Percentiles rank a stretch among this genome's conserved stretches.
Conservation (phyloP, 2,888 invertebrate species). For the Cylloceria caligata region DNA sequence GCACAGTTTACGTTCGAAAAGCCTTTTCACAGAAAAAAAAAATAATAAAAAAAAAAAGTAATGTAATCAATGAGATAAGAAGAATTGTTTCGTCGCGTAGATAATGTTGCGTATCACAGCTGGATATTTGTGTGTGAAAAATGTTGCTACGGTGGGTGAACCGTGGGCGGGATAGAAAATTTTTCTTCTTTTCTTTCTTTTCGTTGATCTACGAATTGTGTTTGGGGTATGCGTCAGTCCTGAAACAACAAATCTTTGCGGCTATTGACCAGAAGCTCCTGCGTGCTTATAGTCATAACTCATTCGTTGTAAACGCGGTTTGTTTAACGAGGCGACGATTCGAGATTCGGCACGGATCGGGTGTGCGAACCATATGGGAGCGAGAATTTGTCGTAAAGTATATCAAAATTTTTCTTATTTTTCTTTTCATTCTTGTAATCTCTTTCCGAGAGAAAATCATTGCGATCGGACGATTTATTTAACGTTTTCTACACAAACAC, state of each 20-base stretch:
- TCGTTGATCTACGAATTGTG: neutral
- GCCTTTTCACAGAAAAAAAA: constrained; percentile 1
- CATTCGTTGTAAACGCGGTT: constrained; percentile 67
- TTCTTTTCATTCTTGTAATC: neutral
- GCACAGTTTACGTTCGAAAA: constrained; percentile 49
- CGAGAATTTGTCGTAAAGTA: constrained; percentile 42
- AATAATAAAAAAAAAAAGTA: constrained; percentile 15
- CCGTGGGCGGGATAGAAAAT: neutral
- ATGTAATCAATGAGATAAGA: constrained; percentile 42
- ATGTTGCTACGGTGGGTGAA: neutral
- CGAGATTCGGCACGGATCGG: constrained; percentile 69
- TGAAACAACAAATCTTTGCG: constrained; percentile 73
- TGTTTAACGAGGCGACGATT: constrained; percentile 72
- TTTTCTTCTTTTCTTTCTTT: neutral
- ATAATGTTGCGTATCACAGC: constrained; percentile 35
- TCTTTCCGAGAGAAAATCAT: neutral
- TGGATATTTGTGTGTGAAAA: constrained; percentile 41
- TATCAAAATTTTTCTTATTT: constrained; percentile 11
- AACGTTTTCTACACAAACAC: no score
- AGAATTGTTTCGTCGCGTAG: constrained; percentile 7
- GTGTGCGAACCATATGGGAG: constrained; percentile 67
- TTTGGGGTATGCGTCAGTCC: constrained; percentile 68
- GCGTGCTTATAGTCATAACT: constrained; percentile 65
- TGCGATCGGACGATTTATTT: neutral
- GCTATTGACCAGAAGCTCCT: constrained; percentile 51